Percentiles rank a stretch among this genome's conserved stretches.
Conservation (phyloP, 1,140 invertebrate species). For the Orussus abietinus region DNA sequence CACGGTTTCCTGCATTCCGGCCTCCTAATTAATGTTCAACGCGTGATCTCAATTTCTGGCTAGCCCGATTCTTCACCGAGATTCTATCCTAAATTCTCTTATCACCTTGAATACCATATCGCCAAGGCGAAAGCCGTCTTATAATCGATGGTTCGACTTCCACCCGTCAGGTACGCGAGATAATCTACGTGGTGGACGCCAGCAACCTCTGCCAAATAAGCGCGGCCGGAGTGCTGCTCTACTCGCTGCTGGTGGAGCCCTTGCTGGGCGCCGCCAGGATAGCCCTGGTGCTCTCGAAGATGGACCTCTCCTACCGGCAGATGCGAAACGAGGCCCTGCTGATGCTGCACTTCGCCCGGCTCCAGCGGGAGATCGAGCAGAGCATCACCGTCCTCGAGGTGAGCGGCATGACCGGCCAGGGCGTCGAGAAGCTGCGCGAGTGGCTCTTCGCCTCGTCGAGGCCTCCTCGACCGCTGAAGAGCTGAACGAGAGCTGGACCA, state of each 20-base stretch:
- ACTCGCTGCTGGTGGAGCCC: slow-evolving; percentile 70
- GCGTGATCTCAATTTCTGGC: too few relatives aligned
- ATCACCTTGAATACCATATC: too few relatives aligned
- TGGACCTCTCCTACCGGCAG: slow-evolving; percentile 77
- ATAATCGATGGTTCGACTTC: too few relatives aligned
- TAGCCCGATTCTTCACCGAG: too few relatives aligned
- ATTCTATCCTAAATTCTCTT: too few relatives aligned
- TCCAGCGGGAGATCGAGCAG: slow-evolving; percentile 63
- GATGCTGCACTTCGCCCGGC: slow-evolving; percentile 67
- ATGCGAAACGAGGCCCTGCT: slow-evolving; percentile 78
- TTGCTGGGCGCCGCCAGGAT: slow-evolving; percentile 63
- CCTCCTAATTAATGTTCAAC: too few relatives aligned
- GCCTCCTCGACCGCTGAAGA: slow-evolving; percentile 27
- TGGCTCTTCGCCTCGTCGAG: slow-evolving; percentile 62
- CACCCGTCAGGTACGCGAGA: slow-evolving; percentile 54
- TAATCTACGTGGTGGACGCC: slow-evolving; percentile 74
- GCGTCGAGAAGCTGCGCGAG: slow-evolving; percentile 62
- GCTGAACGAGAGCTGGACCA: slow-evolving; percentile 14
- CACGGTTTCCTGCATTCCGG: too few relatives aligned
- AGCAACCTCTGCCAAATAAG: slow-evolving; percentile 79
- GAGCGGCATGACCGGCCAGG: slow-evolving; percentile 67
- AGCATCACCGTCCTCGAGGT: slow-evolving; percentile 67
- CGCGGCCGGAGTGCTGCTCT: slow-evolving; percentile 71
- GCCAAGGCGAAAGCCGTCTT: too few relatives aligned
- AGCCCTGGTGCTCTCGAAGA: slow-evolving; percentile 72